Evolutionary conservation across 2,113 vertebrate species (phyloP).

Genomic region (Pterophyllum scalare): DNA sequence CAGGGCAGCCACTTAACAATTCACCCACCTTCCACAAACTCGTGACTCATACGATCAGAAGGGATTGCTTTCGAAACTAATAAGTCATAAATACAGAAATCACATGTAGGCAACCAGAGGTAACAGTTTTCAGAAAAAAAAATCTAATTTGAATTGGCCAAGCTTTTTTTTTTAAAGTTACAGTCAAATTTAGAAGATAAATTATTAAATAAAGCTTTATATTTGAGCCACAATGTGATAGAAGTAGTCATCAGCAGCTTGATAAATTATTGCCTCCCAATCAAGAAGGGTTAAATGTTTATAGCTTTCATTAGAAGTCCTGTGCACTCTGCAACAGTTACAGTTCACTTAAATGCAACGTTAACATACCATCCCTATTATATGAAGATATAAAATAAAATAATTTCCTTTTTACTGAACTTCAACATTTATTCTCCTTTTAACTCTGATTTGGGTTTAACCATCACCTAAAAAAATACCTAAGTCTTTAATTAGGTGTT

Average conservation of each 20-base stretch:
- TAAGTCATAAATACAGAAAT: not conserved
- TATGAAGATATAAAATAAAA: not conserved
- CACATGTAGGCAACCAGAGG: not conserved
- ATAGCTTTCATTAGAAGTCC: too few species aligned
- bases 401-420: not conserved
- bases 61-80: not conserved
- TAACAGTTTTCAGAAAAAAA: not conserved
- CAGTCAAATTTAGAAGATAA: not conserved
- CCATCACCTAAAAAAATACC: too few species aligned
- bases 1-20: constrained; percentile 28
- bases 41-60: constrained; percentile 37
- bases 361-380: not conserved
- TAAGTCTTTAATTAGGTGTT: not conserved
- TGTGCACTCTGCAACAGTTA: not conserved
- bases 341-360: not conserved
- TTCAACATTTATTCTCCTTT: not conserved
- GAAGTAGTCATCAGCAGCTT: not conserved
- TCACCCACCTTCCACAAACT: constrained; percentile 24
- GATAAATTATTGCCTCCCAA: too few species aligned
- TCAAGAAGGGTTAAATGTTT: too few species aligned
- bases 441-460: not conserved
- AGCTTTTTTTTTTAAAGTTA: not conserved
- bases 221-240: not conserved
- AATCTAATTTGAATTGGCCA: not conserved
- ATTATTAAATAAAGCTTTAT: not conserved